These are phyloP conservation scores for Motacilla tschutschensis DNA, from an alignment of 2,113 vertebrate genomes.

Conservation along the genomic window DNA sequence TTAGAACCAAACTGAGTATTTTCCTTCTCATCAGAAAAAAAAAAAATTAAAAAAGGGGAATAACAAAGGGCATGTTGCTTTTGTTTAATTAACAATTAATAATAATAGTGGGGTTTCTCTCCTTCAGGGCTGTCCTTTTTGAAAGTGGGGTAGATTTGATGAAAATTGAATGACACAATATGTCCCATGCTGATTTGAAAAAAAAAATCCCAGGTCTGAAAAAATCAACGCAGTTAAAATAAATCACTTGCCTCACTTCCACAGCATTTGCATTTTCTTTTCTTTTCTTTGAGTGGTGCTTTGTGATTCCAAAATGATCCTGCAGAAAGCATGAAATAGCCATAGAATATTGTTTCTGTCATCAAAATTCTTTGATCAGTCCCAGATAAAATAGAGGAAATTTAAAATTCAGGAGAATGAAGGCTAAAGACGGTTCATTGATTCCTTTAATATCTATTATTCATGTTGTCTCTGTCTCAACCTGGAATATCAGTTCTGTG, in stretches of 20 bases:
- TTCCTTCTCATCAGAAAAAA: not conserved
- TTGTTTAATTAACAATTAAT: not conserved
- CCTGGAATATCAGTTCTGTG: not conserved
- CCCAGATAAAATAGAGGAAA: slow-evolving; percentile 17
- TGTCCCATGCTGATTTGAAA: not conserved
- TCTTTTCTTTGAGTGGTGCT: not conserved
- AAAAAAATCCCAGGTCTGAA: not conserved
- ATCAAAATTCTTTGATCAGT: not conserved
- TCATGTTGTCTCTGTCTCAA: not conserved
- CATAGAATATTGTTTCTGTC: not conserved
- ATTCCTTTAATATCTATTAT: slow-evolving; percentile 33
- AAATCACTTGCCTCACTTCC: slow-evolving; percentile 29
- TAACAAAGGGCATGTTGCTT: not conserved
- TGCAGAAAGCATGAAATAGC: not conserved
- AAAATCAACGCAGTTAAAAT: slow-evolving; percentile 31
- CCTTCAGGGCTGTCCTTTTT: not conserved
- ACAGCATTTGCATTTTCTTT: not conserved
- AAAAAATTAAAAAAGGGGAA: not conserved
- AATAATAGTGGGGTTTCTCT: not conserved
- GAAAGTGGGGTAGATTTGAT: not conserved
- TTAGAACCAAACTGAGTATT: not conserved
- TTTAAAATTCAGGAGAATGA: slow-evolving; percentile 13
- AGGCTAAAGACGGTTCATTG: not conserved
- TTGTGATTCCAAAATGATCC: not conserved
- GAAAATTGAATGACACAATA: not conserved